phyloP scores from a whole-genome alignment of 1,140 invertebrate genomes.

The Saccostrea echinata region DNA sequence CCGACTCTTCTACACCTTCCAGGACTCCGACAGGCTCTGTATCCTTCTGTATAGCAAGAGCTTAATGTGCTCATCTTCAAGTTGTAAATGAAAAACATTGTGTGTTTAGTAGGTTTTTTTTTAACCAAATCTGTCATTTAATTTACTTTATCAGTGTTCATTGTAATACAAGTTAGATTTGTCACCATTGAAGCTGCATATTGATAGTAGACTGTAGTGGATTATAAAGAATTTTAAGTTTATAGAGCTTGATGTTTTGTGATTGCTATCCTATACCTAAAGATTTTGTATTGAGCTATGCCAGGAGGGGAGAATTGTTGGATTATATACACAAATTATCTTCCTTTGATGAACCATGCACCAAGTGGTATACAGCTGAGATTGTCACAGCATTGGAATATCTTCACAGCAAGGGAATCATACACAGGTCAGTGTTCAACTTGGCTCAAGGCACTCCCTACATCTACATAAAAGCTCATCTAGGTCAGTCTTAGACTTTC shows the following conservation, averaged over 20 bases:
- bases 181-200: too few relatives aligned
- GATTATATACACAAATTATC: conserved; percentile 94
- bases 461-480: too few relatives aligned
- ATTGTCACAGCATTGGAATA: conserved; percentile 95
- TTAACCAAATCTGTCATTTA: too few relatives aligned
- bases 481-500: too few relatives aligned
- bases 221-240: neutral
- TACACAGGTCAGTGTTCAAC: conserved; percentile 86
- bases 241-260: neutral
- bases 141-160: too few relatives aligned
- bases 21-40: conserved; percentile 94
- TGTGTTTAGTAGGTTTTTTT: too few relatives aligned
- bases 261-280: conserved; percentile 56
- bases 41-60: conserved; percentile 76
- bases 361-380: conserved; percentile 96
- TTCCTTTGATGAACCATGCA: conserved; percentile 93
- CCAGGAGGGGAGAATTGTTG: conserved; percentile 95
- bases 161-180: too few relatives aligned
- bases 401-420: conserved; percentile 93
- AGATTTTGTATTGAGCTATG: conserved; percentile 97
- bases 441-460: too few relatives aligned
- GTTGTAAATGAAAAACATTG: too few relatives aligned
- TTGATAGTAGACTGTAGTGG: neutral
- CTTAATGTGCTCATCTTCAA: too few relatives aligned
- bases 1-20: conserved; percentile 97